Percentiles rank a stretch among this genome's conserved stretches.
Evolutionary conservation across 37 sponge, comb jelly and placozoan genomes (phyloP).

Genomic region (Halichondria panicea): DNA sequence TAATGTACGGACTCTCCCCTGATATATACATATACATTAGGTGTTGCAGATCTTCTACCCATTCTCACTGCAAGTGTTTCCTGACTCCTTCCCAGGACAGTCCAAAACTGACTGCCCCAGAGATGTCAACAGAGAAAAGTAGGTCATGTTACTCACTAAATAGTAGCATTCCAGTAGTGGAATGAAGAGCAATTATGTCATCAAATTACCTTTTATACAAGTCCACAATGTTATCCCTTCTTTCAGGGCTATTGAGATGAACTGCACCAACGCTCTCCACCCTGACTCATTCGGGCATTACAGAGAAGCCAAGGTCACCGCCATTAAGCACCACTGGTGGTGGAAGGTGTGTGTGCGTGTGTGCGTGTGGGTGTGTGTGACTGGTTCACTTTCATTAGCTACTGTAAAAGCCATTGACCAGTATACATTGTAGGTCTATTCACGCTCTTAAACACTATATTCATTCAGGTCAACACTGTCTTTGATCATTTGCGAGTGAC

Average conservation of each 20-base stretch:
- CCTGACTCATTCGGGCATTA: conserved; percentile 90
- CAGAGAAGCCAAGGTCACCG: conserved; percentile 74
- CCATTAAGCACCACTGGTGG: conserved; percentile 96
- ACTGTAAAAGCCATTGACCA: not conserved
- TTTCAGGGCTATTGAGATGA: conserved; percentile 44
- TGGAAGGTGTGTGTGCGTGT: conserved; percentile 73
- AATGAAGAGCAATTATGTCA: not conserved
- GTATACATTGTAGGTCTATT: not conserved
- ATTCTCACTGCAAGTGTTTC: conserved; percentile 65
- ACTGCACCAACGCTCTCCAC: conserved; percentile 71
- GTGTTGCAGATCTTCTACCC: conserved; percentile 85
- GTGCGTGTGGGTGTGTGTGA: not conserved
- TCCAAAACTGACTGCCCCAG: conserved; percentile 79
- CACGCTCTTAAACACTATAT: not conserved
- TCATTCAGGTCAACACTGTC: conserved; percentile 63
- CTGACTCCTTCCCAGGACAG: conserved; percentile 64
- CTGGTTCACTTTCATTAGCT: not conserved
- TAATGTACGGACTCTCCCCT: not conserved
- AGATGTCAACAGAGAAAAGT: conserved; percentile 50
- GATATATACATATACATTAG: conserved; percentile 19
- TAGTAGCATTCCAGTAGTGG: not conserved
- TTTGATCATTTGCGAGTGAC: conserved; percentile 67
- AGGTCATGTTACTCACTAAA: not conserved
- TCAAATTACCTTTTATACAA: not conserved
- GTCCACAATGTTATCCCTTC: not conserved